Evolutionary conservation across 2,113 vertebrate genomes (phyloP).

Genomic region (Orthonyx spaldingii): DNA sequence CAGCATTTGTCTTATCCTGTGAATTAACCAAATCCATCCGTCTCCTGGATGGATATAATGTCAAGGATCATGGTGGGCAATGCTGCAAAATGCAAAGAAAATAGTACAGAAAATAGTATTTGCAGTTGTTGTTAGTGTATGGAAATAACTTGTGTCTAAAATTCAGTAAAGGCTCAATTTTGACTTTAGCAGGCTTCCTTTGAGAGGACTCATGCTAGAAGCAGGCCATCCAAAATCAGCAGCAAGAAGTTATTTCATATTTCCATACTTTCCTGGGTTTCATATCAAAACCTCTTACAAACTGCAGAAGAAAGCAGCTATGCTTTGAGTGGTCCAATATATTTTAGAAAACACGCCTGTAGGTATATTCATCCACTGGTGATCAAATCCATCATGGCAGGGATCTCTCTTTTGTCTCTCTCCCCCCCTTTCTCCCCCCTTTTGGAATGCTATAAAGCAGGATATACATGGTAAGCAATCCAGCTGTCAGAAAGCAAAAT

Average conservation of each 20-base stretch:
- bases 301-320: neutral
- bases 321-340: neutral
- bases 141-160: neutral
- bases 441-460: neutral
- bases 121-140: neutral
- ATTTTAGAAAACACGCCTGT: neutral
- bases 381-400: neutral
- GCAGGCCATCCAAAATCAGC: neutral
- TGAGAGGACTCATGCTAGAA: neutral
- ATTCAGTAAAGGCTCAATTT: neutral
- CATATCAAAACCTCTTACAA: neutral
- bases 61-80: neutral
- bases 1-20: neutral
- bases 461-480: neutral
- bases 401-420: neutral
- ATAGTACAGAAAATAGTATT: neutral
- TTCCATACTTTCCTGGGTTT: neutral
- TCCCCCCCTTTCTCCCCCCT: neutral
- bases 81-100: neutral
- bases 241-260: neutral
- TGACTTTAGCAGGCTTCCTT: neutral
- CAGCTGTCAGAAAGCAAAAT: slow-evolving; percentile 34
- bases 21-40: neutral
- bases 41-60: rapidly evolving
- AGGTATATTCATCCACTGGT: neutral